Conservation (phyloP, 2,888 invertebrate species). For the Prosapia bicincta region DNA sequence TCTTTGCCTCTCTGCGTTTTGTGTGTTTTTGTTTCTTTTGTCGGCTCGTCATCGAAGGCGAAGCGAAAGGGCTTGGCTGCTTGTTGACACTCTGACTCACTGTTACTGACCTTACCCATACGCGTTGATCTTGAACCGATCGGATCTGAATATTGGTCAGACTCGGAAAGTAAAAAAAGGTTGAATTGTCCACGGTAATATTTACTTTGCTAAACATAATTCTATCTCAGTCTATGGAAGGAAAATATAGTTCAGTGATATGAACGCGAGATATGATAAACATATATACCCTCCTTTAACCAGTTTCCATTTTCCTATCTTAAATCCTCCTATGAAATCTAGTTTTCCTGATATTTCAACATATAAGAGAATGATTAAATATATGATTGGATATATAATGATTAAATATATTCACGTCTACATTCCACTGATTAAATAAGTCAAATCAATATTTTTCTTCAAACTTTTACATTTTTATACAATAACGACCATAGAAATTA, state of each 20-base stretch:
- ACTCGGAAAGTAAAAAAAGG: slow-evolving; percentile 21
- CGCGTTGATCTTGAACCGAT: not conserved
- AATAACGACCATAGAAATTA: too few relatives aligned
- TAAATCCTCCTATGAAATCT: too few relatives aligned
- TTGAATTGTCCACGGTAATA: slow-evolving; percentile 21
- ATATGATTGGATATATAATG: too few relatives aligned
- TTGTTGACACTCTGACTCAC: slow-evolving; percentile 5
- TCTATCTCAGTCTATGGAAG: not conserved
- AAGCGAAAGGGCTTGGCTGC: slow-evolving; percentile 16
- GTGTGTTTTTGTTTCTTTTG: slow-evolving; percentile 38
- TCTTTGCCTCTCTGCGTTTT: slow-evolving; percentile 35
- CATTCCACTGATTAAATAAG: too few relatives aligned
- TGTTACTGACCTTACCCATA: slow-evolving; percentile 9
- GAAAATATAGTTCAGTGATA: not conserved
- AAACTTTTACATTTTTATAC: too few relatives aligned
- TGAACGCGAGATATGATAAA: too few relatives aligned
- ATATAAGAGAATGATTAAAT: too few relatives aligned
- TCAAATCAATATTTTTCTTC: too few relatives aligned
- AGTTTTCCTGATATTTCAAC: too few relatives aligned
- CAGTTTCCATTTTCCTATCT: too few relatives aligned
- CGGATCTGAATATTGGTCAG: slow-evolving; percentile 24
- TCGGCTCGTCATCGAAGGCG: slow-evolving; percentile 29
- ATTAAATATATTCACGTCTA: too few relatives aligned
- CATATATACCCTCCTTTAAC: too few relatives aligned
- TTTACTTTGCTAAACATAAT: not conserved